Percentiles rank a stretch among this genome's conserved stretches.
Conservation (phyloP, 1,140 invertebrate species). For the Drosophila murphyi region DNA sequence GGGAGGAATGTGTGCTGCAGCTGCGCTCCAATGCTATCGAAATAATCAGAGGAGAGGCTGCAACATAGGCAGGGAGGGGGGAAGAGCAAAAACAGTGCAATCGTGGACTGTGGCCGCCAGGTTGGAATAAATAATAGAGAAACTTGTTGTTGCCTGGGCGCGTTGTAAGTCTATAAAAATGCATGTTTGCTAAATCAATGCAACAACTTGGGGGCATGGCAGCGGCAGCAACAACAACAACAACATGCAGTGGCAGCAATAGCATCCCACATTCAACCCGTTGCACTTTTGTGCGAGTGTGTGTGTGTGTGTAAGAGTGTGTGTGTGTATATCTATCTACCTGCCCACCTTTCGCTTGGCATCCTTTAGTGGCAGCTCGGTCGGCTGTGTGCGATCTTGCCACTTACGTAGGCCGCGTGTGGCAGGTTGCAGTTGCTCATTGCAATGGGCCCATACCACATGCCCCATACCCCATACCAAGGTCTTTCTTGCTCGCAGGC, state of each 20-base stretch:
- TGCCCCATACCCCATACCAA: conserved; percentile 66
- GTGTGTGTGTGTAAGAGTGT: neutral
- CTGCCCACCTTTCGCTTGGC: conserved; percentile 80
- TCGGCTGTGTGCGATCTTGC: conserved; percentile 78
- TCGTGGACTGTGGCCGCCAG: conserved; percentile 62
- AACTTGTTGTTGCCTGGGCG: conserved; percentile 77
- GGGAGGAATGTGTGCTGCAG: conserved; percentile 38
- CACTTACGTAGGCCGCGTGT: conserved; percentile 84
- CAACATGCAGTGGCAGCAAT: conserved; percentile 51
- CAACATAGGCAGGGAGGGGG: conserved; percentile 7
- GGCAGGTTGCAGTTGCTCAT: conserved; percentile 76
- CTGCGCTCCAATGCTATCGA: conserved; percentile 71
- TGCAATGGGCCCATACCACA: conserved; percentile 41
- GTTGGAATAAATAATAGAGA: conserved; percentile 79
- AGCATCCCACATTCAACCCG: conserved; percentile 69
- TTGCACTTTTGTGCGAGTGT: conserved; percentile 50
- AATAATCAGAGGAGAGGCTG: conserved; percentile 69
- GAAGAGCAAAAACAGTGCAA: conserved; percentile 55
- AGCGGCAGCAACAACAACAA: conserved; percentile 43
- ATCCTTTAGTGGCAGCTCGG: conserved; percentile 66
- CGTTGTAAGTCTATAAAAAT: conserved; percentile 83
- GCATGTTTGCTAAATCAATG: conserved; percentile 84
- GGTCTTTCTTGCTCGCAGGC: conserved; percentile 68
- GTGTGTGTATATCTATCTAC: conserved; percentile 21
- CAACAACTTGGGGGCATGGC: conserved; percentile 82